phyloP scores from a whole-genome alignment of 1,140 invertebrate genomes.

The Drosophila melanica region DNA sequence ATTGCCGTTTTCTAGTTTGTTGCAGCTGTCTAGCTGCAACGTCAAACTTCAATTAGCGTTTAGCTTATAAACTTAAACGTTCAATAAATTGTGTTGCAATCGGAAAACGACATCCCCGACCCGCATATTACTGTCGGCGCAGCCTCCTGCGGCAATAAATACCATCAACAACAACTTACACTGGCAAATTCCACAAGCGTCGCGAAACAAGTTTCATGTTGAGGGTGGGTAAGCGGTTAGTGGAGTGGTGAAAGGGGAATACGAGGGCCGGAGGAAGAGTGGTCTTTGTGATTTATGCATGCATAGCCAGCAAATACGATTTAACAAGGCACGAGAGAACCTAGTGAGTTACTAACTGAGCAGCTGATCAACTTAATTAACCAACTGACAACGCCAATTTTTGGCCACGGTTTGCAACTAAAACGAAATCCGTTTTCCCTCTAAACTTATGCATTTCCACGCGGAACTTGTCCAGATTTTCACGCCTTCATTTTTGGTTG shows the following conservation, averaged over 20 bases:
- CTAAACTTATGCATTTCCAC: conserved; percentile 4
- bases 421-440: conserved; percentile 1
- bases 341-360: conserved; percentile 59
- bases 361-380: conserved; percentile 32
- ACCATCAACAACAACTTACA: conserved; percentile 46
- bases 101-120: too few species aligned
- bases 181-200: conserved; percentile 57
- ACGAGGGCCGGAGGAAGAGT: too few species aligned
- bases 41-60: conserved; percentile 76
- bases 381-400: conserved; percentile 16
- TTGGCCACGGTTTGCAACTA: not conserved
- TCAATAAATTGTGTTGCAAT: conserved; percentile 65
- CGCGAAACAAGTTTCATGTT: conserved; percentile 58
- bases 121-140: not conserved
- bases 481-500: conserved; percentile 23
- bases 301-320: conserved; percentile 6
- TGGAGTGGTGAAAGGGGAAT: too few species aligned
- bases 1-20: conserved; percentile 15
- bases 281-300: conserved; percentile 65
- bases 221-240: not conserved
- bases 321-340: conserved; percentile 43
- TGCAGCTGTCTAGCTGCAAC: conserved; percentile 24
- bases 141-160: conserved; percentile 31
- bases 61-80: conserved; percentile 72
- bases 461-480: conserved; percentile 22